Conservation (phyloP, 2,888 invertebrate genomes). For the Pilophorus perplexus region DNA sequence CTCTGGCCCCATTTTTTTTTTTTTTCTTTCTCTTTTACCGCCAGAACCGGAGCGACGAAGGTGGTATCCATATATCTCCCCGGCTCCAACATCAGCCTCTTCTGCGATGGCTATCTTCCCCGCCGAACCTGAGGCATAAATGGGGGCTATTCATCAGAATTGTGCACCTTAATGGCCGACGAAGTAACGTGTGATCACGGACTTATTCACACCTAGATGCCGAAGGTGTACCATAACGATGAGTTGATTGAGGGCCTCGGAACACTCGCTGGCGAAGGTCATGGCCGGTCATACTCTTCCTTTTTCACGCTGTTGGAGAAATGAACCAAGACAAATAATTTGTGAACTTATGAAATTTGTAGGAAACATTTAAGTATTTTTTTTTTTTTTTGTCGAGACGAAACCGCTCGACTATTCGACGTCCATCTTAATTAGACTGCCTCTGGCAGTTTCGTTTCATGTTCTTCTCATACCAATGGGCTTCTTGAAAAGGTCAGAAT, state of each 20-base stretch:
- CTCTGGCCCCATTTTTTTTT: not conserved
- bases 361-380: no score
- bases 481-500: no score
- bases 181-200: conserved; percentile 28
- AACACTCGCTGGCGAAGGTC: conserved; percentile 11
- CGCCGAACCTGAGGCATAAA: conserved; percentile 1
- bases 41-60: no score
- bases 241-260: conserved; percentile 25
- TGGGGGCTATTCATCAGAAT: conserved; percentile 37
- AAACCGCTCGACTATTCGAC: no score
- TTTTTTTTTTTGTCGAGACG: no score
- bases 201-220: conserved; percentile 32
- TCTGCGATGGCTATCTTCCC: conserved; percentile 27
- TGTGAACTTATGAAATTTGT: no score
- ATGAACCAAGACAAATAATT: no score
- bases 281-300: conserved; percentile 12
- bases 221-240: conserved; percentile 22
- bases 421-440: no score
- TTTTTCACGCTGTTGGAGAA: no score
- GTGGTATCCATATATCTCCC: conserved; percentile 30
- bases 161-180: conserved; percentile 31
- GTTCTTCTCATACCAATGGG: no score
- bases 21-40: not conserved
- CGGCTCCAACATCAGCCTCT: conserved; percentile 14
- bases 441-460: no score